phyloP scores from a whole-genome alignment of 2,797 vertebrate species.

The Alcedo quadribrachys region DNA sequence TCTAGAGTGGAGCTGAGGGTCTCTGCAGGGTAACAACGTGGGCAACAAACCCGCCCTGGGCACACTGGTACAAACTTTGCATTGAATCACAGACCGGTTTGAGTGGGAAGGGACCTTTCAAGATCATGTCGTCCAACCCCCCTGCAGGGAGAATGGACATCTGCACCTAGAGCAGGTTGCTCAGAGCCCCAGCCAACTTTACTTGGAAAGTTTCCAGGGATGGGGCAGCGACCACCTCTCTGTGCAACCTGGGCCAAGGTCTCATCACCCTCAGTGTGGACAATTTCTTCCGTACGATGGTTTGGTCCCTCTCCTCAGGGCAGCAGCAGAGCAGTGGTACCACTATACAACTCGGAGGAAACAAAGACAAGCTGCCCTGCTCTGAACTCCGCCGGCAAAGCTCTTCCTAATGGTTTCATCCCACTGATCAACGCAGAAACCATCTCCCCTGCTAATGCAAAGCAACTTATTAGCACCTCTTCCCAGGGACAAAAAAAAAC shows the following conservation, averaged over 20 bases:
- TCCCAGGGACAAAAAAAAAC: not conserved
- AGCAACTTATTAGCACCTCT: constrained; percentile 37
- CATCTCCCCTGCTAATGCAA: not conserved
- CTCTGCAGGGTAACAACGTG: not conserved
- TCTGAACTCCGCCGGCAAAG: not conserved
- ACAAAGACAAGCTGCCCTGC: rapidly evolving
- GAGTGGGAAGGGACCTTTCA: not conserved
- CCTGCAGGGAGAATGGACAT: not conserved
- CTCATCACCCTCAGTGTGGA: not conserved
- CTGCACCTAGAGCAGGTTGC: not conserved
- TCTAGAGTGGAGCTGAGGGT: too few relatives aligned
- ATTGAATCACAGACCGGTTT: not conserved
- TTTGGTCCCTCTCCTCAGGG: not conserved
- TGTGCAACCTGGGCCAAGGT: not conserved
- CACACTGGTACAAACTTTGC: rapidly evolving
- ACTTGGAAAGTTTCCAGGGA: not conserved
- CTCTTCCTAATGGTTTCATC: not conserved
- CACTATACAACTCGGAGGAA: rapidly evolving
- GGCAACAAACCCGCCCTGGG: not conserved
- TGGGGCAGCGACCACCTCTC: not conserved
- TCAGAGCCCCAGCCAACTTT: not conserved
- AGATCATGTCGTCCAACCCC: not conserved
- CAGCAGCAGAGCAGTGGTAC: rapidly evolving
- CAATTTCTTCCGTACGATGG: not conserved
- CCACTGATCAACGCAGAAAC: not conserved